Evolutionary conservation across 2,888 invertebrate species (phyloP).

Genomic region (Branchipolynoe longqiensis): DNA sequence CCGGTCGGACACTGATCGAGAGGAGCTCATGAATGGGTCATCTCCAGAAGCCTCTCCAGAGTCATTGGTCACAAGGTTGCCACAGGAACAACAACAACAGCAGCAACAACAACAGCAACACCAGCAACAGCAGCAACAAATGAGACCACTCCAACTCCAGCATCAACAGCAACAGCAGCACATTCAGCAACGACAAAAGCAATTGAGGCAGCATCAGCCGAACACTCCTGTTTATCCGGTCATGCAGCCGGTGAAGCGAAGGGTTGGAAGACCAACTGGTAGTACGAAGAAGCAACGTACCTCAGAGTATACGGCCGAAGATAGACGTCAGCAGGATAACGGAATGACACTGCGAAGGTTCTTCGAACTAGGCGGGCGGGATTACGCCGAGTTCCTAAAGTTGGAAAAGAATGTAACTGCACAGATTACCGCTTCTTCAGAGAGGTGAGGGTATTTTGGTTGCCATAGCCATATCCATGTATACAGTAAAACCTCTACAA

Average conservation of each 20-base stretch:
- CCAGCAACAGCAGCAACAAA: constrained; percentile 13
- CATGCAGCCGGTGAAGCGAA: constrained; percentile 34
- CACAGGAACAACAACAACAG: neutral
- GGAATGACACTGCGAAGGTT: constrained; percentile 65
- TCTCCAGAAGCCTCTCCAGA: constrained; percentile 7
- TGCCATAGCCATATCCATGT: no score
- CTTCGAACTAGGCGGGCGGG: constrained; percentile 67
- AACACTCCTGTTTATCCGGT: constrained; percentile 4
- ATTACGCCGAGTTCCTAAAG: constrained; percentile 65
- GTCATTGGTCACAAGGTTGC: no score
- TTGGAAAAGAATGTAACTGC: constrained; percentile 61
- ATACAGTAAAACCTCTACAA: no score
- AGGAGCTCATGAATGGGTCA: neutral
- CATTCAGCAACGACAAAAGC: neutral
- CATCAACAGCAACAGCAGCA: neutral
- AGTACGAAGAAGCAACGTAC: constrained; percentile 59
- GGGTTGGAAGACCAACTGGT: constrained; percentile 60
- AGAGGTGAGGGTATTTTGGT: constrained; percentile 10
- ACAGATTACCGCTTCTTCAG: neutral
- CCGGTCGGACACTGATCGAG: constrained; percentile 12
- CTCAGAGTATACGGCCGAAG: neutral
- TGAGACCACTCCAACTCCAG: neutral
- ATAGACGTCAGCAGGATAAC: neutral
- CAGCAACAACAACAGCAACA: neutral
- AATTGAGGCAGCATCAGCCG: neutral